phyloP scores from a whole-genome alignment of 2,888 invertebrate genomes.

The Parnassius orleans region DNA sequence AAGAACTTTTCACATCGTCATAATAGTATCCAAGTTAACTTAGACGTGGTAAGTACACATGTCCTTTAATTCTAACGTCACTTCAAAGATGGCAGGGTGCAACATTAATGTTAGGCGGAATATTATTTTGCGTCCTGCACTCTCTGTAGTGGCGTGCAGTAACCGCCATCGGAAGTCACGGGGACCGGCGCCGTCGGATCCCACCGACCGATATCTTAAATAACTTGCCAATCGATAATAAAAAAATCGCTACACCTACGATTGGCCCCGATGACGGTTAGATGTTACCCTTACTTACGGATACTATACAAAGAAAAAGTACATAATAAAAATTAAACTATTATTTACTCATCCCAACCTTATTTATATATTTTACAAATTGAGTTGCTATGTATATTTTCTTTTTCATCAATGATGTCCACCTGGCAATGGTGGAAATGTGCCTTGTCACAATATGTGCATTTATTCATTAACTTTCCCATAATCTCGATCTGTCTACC shows the following conservation, averaged over 20 bases:
- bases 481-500: slow-evolving; percentile 61
- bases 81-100: slow-evolving; percentile 76
- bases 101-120: slow-evolving; percentile 79
- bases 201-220: slow-evolving; percentile 11
- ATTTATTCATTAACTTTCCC: slow-evolving; percentile 48
- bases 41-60: slow-evolving; percentile 70
- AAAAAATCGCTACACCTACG: slow-evolving; percentile 37
- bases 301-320: slow-evolving; percentile 73
- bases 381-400: slow-evolving; percentile 52
- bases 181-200: slow-evolving; percentile 22
- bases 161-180: slow-evolving; percentile 37
- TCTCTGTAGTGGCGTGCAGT: slow-evolving; percentile 65
- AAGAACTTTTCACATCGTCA: slow-evolving; percentile 69
- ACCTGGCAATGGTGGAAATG: slow-evolving; percentile 81
- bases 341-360: slow-evolving; percentile 75
- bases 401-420: slow-evolving; percentile 55
- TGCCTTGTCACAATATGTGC: slow-evolving; percentile 78
- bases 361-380: slow-evolving; percentile 74
- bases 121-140: slow-evolving; percentile 70
- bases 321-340: slow-evolving; percentile 70
- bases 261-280: slow-evolving; percentile 47
- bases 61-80: slow-evolving; percentile 55
- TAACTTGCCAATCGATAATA: slow-evolving; percentile 36
- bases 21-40: slow-evolving; percentile 68
- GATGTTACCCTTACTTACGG: slow-evolving; percentile 64